Base-by-base conservation (phyloP, 2,888 invertebrate species). In the Stomorhina lunata region DNA sequence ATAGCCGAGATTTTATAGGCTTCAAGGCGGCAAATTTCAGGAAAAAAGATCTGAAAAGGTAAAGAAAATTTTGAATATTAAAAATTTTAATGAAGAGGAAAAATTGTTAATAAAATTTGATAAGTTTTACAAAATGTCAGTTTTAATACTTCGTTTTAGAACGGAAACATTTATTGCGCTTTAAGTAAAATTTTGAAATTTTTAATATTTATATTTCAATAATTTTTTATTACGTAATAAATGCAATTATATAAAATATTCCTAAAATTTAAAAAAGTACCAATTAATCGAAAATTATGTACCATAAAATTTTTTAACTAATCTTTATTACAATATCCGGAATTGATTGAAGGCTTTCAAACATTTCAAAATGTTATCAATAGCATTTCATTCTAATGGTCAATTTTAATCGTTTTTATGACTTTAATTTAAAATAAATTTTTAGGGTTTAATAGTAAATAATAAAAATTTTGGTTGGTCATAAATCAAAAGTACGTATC, bases 41-140 rank as follows among this genome's bases (percentile, higher is more conserved):
- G 12, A 29, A 7, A 37, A 40, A n/a, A 34, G 59, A 77, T 71
- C 63, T 69, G 20, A 2, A 71, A 72, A 50, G 15, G 15, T 40
- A 15, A 59, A 20, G 12, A 40, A 53, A 53, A 40, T n/a, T 17
- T 20, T 1, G 3, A 55, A 29, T 34, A 20, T 5, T 34, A 32
- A 7, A 40, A 20, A 27, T 12, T 4, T 27, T 53, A 55, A 1
- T n/a, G n/a, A n/a, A n/a, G n/a, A n/a, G n/a, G n/a, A 12, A 20
- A 22, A 40, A 32, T n/a, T 17, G 9, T 10, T 22, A 37, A 29
- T 29, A 25, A 15, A 27, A 20, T 5, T 32, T 50, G 17, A n/a
- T 68, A 50, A 34, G 2, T 20, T 50, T 66, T n/a, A n/a, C n/a
- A n/a, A n/a, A n/a, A n/a, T n/a, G n/a, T n/a, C n/a, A n/a, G n/a